Percentiles rank a stretch among this genome's conserved stretches.
These are phyloP conservation scores for Myrmecobius fasciatus DNA, from an alignment of 2,113 vertebrate genomes.

Conservation along the genomic window DNA sequence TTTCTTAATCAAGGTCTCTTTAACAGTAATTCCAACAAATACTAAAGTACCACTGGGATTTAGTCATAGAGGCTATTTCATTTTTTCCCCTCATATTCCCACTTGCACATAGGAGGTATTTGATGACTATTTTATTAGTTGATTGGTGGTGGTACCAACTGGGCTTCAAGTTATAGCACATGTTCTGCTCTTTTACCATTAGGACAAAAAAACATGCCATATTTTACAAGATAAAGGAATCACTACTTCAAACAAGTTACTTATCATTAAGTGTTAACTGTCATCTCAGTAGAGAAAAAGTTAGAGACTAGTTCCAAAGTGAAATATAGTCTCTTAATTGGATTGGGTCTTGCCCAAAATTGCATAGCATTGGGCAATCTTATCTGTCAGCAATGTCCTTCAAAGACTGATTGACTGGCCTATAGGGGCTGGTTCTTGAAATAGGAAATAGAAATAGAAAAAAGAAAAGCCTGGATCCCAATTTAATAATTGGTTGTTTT, in stretches of 20 bases:
- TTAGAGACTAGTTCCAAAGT: slow-evolving; percentile 57
- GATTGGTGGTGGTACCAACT: not conserved
- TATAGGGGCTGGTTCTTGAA: no score
- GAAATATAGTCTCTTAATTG: no score
- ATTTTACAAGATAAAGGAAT: slow-evolving; percentile 63
- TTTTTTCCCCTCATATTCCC: not conserved
- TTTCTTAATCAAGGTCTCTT: not conserved
- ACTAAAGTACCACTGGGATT: not conserved
- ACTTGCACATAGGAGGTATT: slow-evolving; percentile 45
- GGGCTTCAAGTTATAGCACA: not conserved
- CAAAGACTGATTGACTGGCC: no score
- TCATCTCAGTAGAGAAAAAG: slow-evolving; percentile 69
- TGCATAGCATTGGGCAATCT: no score
- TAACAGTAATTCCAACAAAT: slow-evolving; percentile 14
- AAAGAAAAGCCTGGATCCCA: no score
- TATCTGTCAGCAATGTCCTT: no score
- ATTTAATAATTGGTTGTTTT: no score
- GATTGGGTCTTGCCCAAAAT: no score
- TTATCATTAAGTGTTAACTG: slow-evolving; percentile 70
- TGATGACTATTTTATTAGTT: slow-evolving; percentile 10
- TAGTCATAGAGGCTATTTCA: not conserved
- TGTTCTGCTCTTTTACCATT: slow-evolving; percentile 19
- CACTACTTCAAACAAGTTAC: slow-evolving; percentile 65
- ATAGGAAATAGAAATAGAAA: no score
- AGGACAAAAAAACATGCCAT: slow-evolving; percentile 57